Evolutionary conservation across 37 sponge, comb jelly and placozoan species (phyloP).

Genomic region (Cliona cf. orientalis): DNA sequence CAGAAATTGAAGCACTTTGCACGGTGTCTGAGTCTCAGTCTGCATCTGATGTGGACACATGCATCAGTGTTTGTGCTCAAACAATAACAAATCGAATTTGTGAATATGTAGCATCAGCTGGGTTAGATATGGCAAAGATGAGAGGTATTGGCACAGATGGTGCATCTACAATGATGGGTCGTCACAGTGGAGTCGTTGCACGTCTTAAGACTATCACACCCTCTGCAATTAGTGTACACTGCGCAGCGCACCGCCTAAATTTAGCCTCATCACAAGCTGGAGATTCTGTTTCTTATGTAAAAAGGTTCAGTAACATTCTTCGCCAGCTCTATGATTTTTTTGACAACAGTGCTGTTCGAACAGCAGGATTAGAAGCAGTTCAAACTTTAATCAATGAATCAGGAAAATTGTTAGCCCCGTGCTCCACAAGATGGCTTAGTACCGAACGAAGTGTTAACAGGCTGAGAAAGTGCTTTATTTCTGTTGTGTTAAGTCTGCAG

Average conservation of each 20-base stretch:
- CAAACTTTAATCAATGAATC: slow-evolving; percentile 42
- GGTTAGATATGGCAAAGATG: slow-evolving; percentile 20
- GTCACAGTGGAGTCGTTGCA: slow-evolving; percentile 48
- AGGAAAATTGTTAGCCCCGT: slow-evolving; percentile 37
- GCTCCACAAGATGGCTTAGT: slow-evolving; percentile 58
- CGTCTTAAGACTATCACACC: slow-evolving; percentile 30
- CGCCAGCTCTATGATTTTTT: slow-evolving; percentile 53
- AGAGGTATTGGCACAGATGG: slow-evolving; percentile 67
- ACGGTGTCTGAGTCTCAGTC: slow-evolving; percentile 8
- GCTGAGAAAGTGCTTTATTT: slow-evolving; percentile 19
- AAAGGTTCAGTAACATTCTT: slow-evolving; percentile 45
- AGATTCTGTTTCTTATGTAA: slow-evolving; percentile 46
- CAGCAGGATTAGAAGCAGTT: slow-evolving; percentile 47
- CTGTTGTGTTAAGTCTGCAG: slow-evolving; percentile 41
- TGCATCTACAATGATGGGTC: slow-evolving; percentile 59
- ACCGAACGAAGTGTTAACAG: slow-evolving; percentile 20
- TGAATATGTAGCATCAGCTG: slow-evolving; percentile 22
- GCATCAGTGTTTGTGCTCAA: slow-evolving; percentile 13
- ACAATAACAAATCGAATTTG: not conserved
- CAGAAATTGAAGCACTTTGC: too few relatives aligned
- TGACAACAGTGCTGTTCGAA: slow-evolving; percentile 57
- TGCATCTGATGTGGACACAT: not conserved
- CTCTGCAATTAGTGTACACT: slow-evolving; percentile 51
- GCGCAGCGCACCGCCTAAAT: slow-evolving; percentile 50
- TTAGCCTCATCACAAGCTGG: slow-evolving; percentile 51